Percentiles rank a stretch among this genome's conserved stretches.
These are phyloP conservation scores for Albula goreensis DNA, from an alignment of 2,113 vertebrate genomes.

Conservation along the genomic window DNA sequence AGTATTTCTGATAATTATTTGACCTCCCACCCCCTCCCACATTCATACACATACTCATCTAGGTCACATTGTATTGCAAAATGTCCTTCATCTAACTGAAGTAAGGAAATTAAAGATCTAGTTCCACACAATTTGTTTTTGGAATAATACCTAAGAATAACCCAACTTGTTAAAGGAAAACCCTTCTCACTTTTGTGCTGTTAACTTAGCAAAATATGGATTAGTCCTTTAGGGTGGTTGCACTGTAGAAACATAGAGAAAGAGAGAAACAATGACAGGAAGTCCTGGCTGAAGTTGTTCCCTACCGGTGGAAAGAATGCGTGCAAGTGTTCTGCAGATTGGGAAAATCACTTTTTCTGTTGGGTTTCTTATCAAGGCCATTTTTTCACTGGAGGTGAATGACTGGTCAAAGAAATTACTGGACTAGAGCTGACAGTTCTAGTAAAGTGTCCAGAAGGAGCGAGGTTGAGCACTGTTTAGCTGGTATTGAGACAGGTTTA, in stretches of 20 bases:
- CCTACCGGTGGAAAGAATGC: conserved; percentile 49
- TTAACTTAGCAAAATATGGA: not conserved
- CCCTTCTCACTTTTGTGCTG: not conserved
- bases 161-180: not conserved
- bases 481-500: not conserved
- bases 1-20: too few relatives aligned
- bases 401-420: not conserved
- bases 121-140: not conserved
- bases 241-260: not conserved
- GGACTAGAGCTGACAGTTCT: conserved; percentile 38
- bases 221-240: not conserved
- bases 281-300: conserved; percentile 65
- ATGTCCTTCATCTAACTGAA: not conserved
- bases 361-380: conserved; percentile 50
- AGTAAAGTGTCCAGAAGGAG: conserved; percentile 59
- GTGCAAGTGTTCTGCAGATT: not conserved
- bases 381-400: conserved; percentile 42
- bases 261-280: conserved; percentile 81
- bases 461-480: conserved; percentile 33
- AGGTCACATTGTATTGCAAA: not conserved
- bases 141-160: too few relatives aligned
- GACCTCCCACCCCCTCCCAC: too few relatives aligned
- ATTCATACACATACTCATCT: not conserved
- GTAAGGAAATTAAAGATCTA: not conserved
- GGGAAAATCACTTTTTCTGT: not conserved